Conservation (phyloP, 2,888 invertebrate genomes). For the Spilarctia lutea region DNA sequence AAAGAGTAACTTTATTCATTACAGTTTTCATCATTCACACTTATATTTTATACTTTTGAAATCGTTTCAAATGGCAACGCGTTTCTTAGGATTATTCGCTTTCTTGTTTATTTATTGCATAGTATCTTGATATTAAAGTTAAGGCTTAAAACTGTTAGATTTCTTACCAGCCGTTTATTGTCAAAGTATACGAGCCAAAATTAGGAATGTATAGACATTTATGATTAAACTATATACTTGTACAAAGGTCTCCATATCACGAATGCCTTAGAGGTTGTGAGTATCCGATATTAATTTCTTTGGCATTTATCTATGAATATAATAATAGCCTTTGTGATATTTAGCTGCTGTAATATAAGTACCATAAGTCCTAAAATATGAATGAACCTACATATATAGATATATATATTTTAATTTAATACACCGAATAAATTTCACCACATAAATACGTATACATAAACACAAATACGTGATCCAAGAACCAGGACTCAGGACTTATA, state of each 20-base stretch:
- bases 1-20: conserved; percentile 49
- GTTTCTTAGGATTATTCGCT: background rate
- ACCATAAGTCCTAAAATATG: background rate
- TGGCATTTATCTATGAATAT: background rate
- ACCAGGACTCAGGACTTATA: too few species aligned
- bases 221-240: too few species aligned
- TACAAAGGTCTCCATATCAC: background rate
- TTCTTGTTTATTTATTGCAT: background rate
- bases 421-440: too few species aligned
- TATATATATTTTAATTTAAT: too few species aligned
- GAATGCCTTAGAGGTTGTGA: background rate
- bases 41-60: conserved; percentile 6
- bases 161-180: background rate
- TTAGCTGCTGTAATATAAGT: background rate
- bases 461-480: too few species aligned
- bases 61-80: background rate
- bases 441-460: too few species aligned
- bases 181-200: background rate
- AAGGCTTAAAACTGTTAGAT: background rate
- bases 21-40: conserved; percentile 19
- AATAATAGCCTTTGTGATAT: background rate
- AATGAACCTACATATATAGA: too few species aligned
- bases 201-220: too few species aligned
- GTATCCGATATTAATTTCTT: background rate
- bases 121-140: background rate